Percentiles rank a stretch among this genome's conserved stretches.
Evolutionary conservation across 1,140 invertebrate genomes (phyloP).

Genomic region (Rhagoletis zephyria): DNA sequence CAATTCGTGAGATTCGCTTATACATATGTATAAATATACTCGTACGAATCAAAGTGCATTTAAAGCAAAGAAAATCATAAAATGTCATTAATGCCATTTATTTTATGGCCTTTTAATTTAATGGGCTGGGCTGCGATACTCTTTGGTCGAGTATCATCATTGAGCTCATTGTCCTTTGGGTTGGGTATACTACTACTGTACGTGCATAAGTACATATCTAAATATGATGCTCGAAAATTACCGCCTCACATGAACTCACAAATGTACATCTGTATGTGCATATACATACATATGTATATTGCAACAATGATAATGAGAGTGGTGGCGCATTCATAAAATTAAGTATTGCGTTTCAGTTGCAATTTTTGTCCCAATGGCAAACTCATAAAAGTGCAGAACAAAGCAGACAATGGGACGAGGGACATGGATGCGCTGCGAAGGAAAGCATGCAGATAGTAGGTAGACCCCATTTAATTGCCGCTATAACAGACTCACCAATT

Average conservation of each 20-base stretch:
- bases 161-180: neutral
- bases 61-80: neutral
- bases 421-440: neutral
- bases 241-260: neutral
- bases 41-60: neutral
- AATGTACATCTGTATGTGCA: neutral
- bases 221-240: neutral
- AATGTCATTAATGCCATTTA: constrained; percentile 30
- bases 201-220: neutral
- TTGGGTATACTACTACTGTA: neutral
- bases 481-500: neutral
- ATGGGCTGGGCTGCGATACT: constrained; percentile 48
- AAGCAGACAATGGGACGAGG: neutral
- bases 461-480: constrained; percentile 5
- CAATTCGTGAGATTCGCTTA: neutral
- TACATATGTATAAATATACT: neutral
- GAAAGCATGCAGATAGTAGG: neutral
- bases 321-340: constrained; percentile 16
- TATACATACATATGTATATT: neutral
- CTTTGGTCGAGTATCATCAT: neutral
- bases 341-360: constrained; percentile 47
- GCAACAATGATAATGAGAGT: neutral
- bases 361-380: constrained; percentile 16
- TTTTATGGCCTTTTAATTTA: constrained; percentile 56
- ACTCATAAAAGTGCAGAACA: constrained; percentile 28